Evolutionary conservation across 2,113 vertebrate species (phyloP).

Genomic region (Perognathus longimembris): DNA sequence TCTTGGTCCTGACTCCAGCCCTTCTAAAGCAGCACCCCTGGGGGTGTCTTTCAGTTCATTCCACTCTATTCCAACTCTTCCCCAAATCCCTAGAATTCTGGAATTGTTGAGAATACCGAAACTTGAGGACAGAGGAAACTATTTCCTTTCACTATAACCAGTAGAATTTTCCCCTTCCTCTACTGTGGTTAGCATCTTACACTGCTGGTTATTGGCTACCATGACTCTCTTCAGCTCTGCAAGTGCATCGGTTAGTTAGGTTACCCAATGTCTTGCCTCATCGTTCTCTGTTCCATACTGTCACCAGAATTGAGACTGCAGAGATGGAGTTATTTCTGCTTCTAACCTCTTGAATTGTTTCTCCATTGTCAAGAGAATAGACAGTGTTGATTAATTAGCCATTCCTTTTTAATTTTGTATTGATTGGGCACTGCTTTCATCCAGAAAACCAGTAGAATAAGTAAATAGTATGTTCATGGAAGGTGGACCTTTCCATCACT

Average conservation of each 20-base stretch:
- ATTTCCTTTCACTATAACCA: fast-evolving
- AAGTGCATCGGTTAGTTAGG: not conserved
- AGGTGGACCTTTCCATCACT: not conserved
- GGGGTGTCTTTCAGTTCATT: not conserved
- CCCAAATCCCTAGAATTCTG: not conserved
- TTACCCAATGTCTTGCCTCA: not conserved
- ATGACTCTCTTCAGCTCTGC: not conserved
- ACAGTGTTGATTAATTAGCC: not conserved
- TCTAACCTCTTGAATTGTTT: not conserved
- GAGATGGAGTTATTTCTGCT: not conserved
- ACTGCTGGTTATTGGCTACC: not conserved
- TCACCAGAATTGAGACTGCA: not conserved
- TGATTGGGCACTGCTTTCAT: not conserved
- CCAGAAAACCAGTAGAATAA: not conserved
- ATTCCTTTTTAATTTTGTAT: not conserved
- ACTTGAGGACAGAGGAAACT: not conserved
- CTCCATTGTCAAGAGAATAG: not conserved
- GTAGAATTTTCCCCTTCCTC: not conserved
- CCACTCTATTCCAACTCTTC: not conserved
- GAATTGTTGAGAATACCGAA: not conserved
- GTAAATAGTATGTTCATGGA: not conserved
- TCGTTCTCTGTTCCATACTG: not conserved
- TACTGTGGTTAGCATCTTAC: not conserved
- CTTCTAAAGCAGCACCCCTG: not conserved
- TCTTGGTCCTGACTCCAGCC: not conserved